phyloP scores from a whole-genome alignment of 2,888 invertebrate genomes.

The Limnephilus marmoratus region DNA sequence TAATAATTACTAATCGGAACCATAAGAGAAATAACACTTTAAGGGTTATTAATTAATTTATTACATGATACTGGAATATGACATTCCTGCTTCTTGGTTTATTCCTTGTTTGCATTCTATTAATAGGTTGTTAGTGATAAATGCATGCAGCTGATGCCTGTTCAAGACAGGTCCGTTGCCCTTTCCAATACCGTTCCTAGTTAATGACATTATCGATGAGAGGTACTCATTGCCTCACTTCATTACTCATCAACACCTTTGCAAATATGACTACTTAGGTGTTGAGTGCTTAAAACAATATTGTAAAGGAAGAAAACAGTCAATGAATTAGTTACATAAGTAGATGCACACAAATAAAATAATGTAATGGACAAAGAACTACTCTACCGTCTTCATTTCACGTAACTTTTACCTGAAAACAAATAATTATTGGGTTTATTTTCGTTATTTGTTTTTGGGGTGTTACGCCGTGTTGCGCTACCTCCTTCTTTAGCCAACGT shows the following conservation, averaged over 20 bases:
- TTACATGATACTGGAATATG: neutral
- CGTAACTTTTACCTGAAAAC: neutral
- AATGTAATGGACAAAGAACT: neutral
- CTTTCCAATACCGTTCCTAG: conserved; percentile 41
- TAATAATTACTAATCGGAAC: neutral
- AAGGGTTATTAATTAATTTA: neutral
- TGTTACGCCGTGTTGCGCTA: no score
- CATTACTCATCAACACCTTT: conserved; percentile 19
- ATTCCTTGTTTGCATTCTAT: conserved; percentile 30
- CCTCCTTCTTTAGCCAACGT: no score
- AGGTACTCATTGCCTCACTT: neutral
- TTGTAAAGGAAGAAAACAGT: neutral
- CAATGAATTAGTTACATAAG: neutral
- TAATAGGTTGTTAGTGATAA: conserved; percentile 13
- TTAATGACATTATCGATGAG: conserved; percentile 47
- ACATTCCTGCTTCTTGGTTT: neutral
- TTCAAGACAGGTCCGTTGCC: conserved; percentile 18
- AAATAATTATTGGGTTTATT: no score
- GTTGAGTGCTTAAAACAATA: neutral
- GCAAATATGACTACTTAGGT: conserved; percentile 17
- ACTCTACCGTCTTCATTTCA: neutral
- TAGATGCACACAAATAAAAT: neutral
- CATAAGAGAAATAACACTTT: neutral
- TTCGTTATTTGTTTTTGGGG: no score
- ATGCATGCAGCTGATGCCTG: neutral